A percentile compares a stretch with the other conserved stretches of the same genome.
Conservation (phyloP, 2,888 invertebrate genomes). For the Hydroisotoma schaefferi region DNA sequence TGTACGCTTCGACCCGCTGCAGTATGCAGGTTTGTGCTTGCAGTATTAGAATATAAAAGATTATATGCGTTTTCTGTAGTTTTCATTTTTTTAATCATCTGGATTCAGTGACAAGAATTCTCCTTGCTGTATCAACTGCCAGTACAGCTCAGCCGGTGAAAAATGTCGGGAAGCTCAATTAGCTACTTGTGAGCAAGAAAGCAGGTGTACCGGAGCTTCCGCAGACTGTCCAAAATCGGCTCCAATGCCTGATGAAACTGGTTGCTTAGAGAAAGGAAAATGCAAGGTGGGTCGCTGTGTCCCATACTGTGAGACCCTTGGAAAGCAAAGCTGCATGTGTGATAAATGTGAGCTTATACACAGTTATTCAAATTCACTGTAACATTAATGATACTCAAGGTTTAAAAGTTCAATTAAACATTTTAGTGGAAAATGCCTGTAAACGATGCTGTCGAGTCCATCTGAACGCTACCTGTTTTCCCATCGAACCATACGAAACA, state of each 20-base stretch:
- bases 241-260: conserved; percentile 78
- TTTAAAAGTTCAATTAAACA: conserved; percentile 26
- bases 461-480: conserved; percentile 85
- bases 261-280: conserved; percentile 86
- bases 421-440: conserved; percentile 85
- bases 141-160: conserved; percentile 57
- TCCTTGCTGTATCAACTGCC: conserved; percentile 89
- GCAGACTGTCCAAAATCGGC: conserved; percentile 82
- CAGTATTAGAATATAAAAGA: background rate
- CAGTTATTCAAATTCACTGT: conserved; percentile 5
- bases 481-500: conserved; percentile 82
- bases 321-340: conserved; percentile 92
- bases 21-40: conserved; percentile 85
- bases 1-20: conserved; percentile 85
- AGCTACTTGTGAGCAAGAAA: conserved; percentile 80
- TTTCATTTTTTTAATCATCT: background rate
- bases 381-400: background rate
- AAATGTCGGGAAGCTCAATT: conserved; percentile 82
- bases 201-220: conserved; percentile 76
- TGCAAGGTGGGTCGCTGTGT: conserved; percentile 87
- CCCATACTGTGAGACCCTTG: conserved; percentile 91
- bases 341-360: conserved; percentile 68
- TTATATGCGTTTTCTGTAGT: background rate
- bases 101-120: conserved; percentile 84
- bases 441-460: conserved; percentile 89